phyloP scores from a whole-genome alignment of 1,140 invertebrate species.

The Zaprionus camerounensis region DNA sequence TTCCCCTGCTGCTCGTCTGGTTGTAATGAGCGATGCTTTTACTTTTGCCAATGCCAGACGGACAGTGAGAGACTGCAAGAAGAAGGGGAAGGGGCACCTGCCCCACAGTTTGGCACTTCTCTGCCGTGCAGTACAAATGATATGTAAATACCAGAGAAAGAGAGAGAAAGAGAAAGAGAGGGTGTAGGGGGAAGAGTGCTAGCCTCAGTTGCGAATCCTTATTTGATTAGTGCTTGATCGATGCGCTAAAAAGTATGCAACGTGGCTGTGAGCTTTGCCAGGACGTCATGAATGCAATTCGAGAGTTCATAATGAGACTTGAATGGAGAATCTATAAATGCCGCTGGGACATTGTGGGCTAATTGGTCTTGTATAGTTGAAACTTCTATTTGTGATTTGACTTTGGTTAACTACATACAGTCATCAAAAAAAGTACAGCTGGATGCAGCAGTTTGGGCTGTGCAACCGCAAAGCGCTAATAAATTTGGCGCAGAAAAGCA shows the following conservation, averaged over 20 bases:
- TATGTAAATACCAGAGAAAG: conserved; percentile 66
- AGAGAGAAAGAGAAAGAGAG: neutral
- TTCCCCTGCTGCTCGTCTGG: conserved; percentile 9
- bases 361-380: neutral
- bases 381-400: neutral
- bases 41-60: conserved; percentile 23
- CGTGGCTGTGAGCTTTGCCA: conserved; percentile 16
- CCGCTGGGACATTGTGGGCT: neutral
- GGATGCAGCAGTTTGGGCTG: neutral
- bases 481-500: conserved; percentile 35
- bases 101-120: conserved; percentile 35
- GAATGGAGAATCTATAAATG: neutral
- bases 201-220: conserved; percentile 29
- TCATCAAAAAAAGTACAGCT: too few relatives aligned
- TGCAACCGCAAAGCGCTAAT: conserved; percentile 13
- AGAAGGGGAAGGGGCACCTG: conserved; percentile 11
- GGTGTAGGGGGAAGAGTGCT: neutral
- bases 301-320: conserved; percentile 13
- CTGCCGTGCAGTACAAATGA: conserved; percentile 56
- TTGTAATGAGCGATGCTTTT: conserved; percentile 49
- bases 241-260: conserved; percentile 59
- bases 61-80: neutral
- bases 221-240: conserved; percentile 76
- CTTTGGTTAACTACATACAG: neutral
- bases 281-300: conserved; percentile 9